Conservation (phyloP, 2,113 vertebrate genomes). For the Nycticebus coucang region DNA sequence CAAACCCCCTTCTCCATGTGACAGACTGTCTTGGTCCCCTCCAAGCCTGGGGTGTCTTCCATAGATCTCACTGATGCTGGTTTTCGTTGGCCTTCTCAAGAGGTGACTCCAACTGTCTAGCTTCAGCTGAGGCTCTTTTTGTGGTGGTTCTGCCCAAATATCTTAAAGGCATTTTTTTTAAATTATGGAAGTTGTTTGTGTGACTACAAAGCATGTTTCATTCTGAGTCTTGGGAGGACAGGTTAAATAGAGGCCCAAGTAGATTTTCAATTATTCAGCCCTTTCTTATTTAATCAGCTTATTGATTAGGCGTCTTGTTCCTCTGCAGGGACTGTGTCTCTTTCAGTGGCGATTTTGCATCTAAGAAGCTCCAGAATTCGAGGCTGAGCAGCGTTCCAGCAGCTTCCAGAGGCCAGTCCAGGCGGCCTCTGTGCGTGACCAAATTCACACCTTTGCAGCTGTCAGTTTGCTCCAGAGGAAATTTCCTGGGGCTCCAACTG, state of each 20-base stretch:
- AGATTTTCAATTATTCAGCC: conserved; percentile 38
- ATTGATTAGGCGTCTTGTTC: conserved; percentile 14
- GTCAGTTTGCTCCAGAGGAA: background rate
- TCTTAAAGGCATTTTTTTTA: background rate
- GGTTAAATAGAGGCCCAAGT: background rate
- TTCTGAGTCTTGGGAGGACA: background rate
- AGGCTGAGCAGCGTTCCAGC: background rate
- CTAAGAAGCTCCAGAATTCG: background rate
- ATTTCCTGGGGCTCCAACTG: background rate
- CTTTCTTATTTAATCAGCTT: conserved; percentile 52
- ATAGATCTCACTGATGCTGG: background rate
- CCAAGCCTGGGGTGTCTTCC: background rate
- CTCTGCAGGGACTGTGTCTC: background rate
- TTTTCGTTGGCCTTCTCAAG: background rate
- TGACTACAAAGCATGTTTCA: conserved; percentile 2
- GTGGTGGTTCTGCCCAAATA: background rate
- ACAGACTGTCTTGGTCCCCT: background rate
- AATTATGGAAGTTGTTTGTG: background rate
- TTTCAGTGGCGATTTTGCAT: background rate
- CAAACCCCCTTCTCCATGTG: background rate
- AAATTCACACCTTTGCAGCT: background rate
- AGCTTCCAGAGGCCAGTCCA: background rate
- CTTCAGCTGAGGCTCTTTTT: background rate
- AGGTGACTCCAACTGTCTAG: background rate
- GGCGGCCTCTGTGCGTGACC: background rate